phyloP scores from a whole-genome alignment of 2,797 vertebrate species.

The Acomys russatus region DNA sequence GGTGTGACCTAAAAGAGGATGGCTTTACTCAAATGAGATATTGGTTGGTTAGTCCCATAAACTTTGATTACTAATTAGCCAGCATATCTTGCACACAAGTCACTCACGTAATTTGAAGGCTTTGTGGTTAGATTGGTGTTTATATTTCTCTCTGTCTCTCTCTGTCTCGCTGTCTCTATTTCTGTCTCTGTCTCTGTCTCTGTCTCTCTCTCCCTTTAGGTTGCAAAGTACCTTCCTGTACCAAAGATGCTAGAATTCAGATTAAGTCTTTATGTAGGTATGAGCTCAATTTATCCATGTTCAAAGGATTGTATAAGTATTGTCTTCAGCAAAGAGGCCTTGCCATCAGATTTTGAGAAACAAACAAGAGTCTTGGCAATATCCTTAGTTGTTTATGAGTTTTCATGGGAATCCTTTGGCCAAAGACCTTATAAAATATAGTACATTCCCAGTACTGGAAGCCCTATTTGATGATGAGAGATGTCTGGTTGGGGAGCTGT shows the following conservation, averaged over 20 bases:
- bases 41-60: neutral
- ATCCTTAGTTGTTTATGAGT: neutral
- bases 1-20: neutral
- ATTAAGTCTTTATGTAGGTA: too few relatives aligned
- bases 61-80: neutral
- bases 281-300: neutral
- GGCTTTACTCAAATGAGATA: neutral
- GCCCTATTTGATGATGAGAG: neutral
- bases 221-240: neutral
- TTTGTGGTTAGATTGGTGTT: neutral
- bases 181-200: too few relatives aligned
- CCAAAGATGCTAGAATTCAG: neutral
- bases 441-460: neutral
- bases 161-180: too few relatives aligned
- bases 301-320: too few relatives aligned
- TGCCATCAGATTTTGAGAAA: neutral
- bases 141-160: too few relatives aligned
- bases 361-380: neutral
- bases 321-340: neutral
- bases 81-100: neutral
- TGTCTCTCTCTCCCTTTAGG: too few relatives aligned
- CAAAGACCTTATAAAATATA: neutral
- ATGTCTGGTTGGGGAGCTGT: neutral
- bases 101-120: neutral
- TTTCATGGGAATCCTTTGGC: neutral